Conservation (phyloP, 2,888 invertebrate species). For the Coenonympha arcania region DNA sequence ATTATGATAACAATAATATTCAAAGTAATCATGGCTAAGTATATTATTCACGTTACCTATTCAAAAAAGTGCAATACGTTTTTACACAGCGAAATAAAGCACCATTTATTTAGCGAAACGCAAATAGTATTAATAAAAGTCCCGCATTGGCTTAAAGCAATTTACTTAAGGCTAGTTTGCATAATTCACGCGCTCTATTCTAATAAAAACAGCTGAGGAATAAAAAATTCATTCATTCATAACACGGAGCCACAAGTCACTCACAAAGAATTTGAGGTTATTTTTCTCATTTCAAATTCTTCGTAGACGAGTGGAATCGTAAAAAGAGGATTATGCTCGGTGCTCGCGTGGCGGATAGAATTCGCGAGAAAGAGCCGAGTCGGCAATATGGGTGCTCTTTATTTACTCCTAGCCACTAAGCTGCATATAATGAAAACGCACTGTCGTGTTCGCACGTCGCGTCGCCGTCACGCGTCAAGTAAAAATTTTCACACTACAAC, state of each 20-base stretch:
- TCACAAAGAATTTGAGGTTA: constrained; percentile 63
- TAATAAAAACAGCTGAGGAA: constrained; percentile 28
- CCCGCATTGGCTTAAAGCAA: constrained; percentile 21
- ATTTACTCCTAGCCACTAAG: constrained; percentile 69
- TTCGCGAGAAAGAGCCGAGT: constrained; percentile 63
- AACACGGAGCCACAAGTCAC: constrained; percentile 49
- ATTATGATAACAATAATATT: no score
- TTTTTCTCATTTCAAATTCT: constrained; percentile 72
- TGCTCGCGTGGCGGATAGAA: constrained; percentile 60
- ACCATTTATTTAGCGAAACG: constrained; percentile 11
- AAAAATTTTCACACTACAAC: constrained; percentile 38
- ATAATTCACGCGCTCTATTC: constrained; percentile 23
- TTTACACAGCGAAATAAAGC: not conserved
- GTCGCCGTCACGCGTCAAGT: constrained; percentile 61
- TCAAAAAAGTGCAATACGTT: not conserved
- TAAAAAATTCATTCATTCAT: constrained; percentile 53
- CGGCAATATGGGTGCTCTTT: constrained; percentile 68
- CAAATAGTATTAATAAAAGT: constrained; percentile 17
- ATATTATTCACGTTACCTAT: no score
- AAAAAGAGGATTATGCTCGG: constrained; percentile 71
- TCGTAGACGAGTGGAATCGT: constrained; percentile 67
- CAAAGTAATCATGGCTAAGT: no score
- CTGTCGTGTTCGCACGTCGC: constrained; percentile 66
- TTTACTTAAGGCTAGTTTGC: constrained; percentile 27
- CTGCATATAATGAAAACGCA: constrained; percentile 75